A percentile compares a stretch with the other conserved stretches of the same genome.
phyloP scores from a whole-genome alignment of 2,113 vertebrate genomes.

The Megaceryle torquata region DNA sequence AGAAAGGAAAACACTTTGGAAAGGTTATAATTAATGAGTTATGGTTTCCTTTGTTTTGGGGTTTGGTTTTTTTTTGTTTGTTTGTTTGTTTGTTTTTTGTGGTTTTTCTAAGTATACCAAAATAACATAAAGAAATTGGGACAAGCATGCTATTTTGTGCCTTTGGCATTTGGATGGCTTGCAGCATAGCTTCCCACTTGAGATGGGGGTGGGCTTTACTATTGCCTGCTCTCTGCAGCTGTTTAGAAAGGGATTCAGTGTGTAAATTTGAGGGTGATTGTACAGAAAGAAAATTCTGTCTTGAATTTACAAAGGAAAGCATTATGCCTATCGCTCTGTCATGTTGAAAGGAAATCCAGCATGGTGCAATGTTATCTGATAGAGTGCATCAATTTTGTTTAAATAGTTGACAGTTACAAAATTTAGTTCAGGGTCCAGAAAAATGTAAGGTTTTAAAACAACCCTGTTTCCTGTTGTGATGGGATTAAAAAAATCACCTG shows the following conservation, averaged over 20 bases:
- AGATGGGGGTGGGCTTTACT: background rate
- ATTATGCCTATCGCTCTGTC: background rate
- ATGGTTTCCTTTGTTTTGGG: too few species aligned
- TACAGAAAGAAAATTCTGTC: background rate
- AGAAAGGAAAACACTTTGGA: background rate
- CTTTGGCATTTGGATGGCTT: slow-evolving; percentile 15
- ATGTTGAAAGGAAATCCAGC: background rate
- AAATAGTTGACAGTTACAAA: background rate
- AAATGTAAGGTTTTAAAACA: background rate
- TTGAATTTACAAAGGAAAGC: background rate
- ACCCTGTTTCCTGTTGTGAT: background rate
- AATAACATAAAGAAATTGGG: slow-evolving; percentile 14
- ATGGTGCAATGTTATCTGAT: background rate
- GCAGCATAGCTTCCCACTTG: slow-evolving; percentile 14
- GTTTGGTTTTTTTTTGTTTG: background rate
- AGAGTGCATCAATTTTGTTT: background rate
- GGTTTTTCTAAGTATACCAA: background rate
- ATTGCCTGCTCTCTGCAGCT: background rate
- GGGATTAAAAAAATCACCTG: background rate
- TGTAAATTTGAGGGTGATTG: too few species aligned
- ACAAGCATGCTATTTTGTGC: background rate
- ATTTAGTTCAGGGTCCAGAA: background rate
- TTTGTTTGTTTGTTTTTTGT: background rate
- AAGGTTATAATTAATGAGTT: slow-evolving; percentile 51
- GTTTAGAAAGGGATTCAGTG: background rate